Conservation (phyloP, 1,140 invertebrate species). For the Asobara japonica region DNA sequence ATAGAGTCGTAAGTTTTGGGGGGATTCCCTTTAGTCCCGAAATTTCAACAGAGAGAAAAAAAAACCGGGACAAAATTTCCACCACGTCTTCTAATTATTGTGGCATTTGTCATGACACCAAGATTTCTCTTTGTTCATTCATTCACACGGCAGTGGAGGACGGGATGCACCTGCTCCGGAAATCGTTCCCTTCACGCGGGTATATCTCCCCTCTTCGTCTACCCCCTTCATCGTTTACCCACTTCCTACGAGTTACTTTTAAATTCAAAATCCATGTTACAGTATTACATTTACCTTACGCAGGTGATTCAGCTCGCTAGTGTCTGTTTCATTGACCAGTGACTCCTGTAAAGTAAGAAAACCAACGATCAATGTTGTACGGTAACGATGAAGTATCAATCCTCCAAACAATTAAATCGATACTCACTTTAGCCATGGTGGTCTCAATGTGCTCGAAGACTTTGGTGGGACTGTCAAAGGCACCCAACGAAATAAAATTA, state of each 20-base stretch:
- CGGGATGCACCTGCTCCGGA: constrained; percentile 29
- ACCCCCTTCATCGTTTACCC: background rate
- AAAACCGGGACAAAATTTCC: background rate
- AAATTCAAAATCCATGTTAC: constrained; percentile 6
- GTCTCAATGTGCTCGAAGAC: background rate
- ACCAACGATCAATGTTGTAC: background rate
- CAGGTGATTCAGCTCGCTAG: constrained; percentile 48
- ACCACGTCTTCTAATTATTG: background rate
- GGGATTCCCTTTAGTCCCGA: background rate
- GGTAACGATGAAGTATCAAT: background rate
- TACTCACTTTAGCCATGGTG: background rate
- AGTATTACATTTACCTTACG: constrained; percentile 54
- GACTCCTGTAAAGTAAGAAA: constrained; percentile 27
- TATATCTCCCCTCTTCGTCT: constrained; percentile 11
- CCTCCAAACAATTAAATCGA: constrained; percentile 1
- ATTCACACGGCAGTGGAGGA: constrained; percentile 14
- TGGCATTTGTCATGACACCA: background rate
- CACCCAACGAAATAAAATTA: constrained; percentile 55
- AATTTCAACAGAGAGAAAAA: background rate
- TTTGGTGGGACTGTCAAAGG: constrained; percentile 36
- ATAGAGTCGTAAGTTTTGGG: constrained; percentile 16
- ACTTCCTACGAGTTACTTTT: background rate
- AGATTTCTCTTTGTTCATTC: constrained; percentile 14
- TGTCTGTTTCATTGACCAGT: constrained; percentile 27
- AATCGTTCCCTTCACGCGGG: constrained; percentile 6